A percentile compares a stretch with the other conserved stretches of the same genome.
Evolutionary conservation across 2,113 vertebrate species (phyloP).

Genomic region (Micronisus gabar): DNA sequence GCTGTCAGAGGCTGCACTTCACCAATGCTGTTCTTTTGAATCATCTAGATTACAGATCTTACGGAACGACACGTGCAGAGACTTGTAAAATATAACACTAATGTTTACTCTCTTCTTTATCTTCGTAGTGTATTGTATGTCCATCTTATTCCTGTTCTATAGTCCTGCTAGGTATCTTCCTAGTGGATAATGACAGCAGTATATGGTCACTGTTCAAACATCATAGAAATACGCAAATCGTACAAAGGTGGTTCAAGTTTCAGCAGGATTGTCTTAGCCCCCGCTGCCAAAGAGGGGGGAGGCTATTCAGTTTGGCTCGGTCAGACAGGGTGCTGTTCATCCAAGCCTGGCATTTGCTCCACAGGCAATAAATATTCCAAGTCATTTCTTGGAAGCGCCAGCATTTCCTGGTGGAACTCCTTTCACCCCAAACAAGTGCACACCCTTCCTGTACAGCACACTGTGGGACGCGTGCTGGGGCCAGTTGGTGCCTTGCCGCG

Average conservation of each 20-base stretch:
- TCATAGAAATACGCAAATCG: neutral
- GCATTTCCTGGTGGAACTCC: conserved; percentile 17
- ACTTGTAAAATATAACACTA: neutral
- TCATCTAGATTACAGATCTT: neutral
- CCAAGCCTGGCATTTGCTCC: neutral
- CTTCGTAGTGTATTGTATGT: neutral
- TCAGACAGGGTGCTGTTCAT: neutral
- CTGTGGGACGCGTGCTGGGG: neutral
- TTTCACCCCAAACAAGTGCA: neutral
- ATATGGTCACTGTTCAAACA: neutral
- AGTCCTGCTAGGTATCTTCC: neutral
- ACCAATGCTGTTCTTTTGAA: neutral
- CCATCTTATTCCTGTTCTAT: neutral
- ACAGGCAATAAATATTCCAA: neutral
- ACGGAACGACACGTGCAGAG: neutral
- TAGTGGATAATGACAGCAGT: neutral
- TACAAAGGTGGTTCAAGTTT: neutral
- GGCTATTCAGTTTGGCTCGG: neutral
- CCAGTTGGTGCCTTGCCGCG: neutral
- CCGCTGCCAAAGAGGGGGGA: neutral
- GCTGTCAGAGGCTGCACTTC: neutral
- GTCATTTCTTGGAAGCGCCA: neutral
- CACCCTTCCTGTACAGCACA: conserved; percentile 35
- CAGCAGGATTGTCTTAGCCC: neutral
- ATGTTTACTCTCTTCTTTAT: neutral